These are phyloP conservation scores for Zonotrichia leucophrys DNA, from an alignment of 2,113 vertebrate species.

Conservation along the genomic window DNA sequence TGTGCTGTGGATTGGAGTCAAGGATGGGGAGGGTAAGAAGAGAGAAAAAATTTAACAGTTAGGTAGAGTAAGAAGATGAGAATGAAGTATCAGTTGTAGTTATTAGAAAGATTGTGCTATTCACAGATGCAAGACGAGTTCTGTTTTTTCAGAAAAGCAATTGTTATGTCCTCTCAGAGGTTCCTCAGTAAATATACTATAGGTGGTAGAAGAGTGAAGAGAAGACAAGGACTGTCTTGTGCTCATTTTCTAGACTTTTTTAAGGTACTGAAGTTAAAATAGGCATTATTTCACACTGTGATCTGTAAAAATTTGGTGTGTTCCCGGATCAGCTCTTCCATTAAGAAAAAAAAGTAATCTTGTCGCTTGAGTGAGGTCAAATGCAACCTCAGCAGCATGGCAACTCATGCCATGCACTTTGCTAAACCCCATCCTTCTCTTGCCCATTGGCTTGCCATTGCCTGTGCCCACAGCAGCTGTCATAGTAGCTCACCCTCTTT, in stretches of 20 bases:
- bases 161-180: not conserved
- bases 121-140: too few relatives aligned
- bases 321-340: too few relatives aligned
- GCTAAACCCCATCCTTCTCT: not conserved
- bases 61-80: not conserved
- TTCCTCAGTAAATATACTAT: not conserved
- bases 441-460: not conserved
- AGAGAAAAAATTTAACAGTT: not conserved
- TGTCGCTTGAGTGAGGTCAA: not conserved
- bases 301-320: not conserved
- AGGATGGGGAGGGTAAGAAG: not conserved
- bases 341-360: too few relatives aligned
- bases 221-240: not conserved
- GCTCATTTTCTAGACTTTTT: not conserved
- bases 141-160: not conserved
- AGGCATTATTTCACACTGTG: not conserved
- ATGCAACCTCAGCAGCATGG: not conserved
- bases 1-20: rapidly evolving
- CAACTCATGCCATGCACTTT: not conserved
- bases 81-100: too few relatives aligned
- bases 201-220: not conserved
- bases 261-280: not conserved
- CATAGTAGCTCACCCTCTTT: not conserved
- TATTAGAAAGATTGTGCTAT: too few relatives aligned
- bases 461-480: not conserved